Conservation (phyloP, 2,113 vertebrate species). For the Coreoperca whiteheadi region DNA sequence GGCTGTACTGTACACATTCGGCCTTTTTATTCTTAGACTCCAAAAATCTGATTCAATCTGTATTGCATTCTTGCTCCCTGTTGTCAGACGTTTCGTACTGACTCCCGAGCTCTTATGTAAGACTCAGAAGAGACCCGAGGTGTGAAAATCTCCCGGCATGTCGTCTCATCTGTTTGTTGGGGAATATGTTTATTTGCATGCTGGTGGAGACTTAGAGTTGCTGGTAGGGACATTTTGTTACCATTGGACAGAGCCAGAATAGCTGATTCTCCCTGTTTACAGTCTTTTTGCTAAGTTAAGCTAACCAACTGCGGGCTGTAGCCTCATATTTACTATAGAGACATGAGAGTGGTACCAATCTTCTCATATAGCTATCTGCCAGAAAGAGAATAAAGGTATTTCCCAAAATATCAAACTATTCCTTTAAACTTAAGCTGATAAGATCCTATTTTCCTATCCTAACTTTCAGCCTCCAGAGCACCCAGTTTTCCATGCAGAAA, state of each 20-base stretch:
- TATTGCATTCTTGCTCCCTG: constrained; percentile 35
- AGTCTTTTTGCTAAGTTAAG: not conserved
- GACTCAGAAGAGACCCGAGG: constrained; percentile 5
- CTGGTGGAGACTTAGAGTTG: not conserved
- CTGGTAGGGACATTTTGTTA: not conserved
- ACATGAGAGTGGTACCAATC: not conserved
- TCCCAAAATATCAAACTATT: not conserved
- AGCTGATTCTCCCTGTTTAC: not conserved
- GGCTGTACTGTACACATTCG: constrained; percentile 35
- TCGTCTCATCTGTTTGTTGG: constrained; percentile 26
- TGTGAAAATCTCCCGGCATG: constrained; percentile 2
- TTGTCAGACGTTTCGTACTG: constrained; percentile 48
- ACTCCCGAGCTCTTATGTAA: constrained; percentile 49
- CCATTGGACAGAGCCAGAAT: not conserved
- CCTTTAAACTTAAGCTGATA: not conserved
- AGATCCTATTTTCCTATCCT: not conserved
- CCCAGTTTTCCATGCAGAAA: not conserved
- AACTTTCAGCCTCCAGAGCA: not conserved
- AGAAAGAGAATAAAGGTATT: not conserved
- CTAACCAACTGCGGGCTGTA: not conserved
- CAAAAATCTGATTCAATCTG: constrained; percentile 26
- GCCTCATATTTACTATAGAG: not conserved
- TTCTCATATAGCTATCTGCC: not conserved
- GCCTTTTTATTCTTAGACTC: constrained; percentile 42
- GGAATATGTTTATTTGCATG: not conserved